Conservation (phyloP, 92 coral and sea anemone species). For the Pocillopora grandis region DNA sequence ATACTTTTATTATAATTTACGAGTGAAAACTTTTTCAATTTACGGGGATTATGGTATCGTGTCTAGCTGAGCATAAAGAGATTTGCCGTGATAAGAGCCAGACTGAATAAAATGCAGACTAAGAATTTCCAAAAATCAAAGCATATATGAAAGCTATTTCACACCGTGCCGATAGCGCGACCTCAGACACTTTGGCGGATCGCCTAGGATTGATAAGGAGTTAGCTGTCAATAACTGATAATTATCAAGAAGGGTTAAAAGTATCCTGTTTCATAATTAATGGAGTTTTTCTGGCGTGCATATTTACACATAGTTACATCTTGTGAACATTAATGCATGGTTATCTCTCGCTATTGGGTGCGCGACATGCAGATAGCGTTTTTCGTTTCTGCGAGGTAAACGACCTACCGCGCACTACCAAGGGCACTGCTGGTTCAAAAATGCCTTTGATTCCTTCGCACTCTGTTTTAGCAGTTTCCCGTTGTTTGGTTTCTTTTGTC, state of each 20-base stretch:
- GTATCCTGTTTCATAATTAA: neutral
- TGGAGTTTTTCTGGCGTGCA: constrained; percentile 5
- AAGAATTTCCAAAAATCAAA: neutral
- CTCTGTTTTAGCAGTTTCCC: too few relatives aligned
- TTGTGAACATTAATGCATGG: constrained; percentile 8
- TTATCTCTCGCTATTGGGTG: constrained; percentile 1
- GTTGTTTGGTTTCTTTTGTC: too few relatives aligned
- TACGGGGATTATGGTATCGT: neutral
- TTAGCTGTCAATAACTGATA: neutral
- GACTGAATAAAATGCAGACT: neutral
- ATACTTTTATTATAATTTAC: neutral
- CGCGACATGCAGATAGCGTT: constrained; percentile 6
- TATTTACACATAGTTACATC: neutral
- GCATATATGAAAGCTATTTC: too few relatives aligned
- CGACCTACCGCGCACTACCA: constrained; percentile 4
- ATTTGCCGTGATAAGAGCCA: neutral
- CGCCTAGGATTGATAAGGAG: constrained; percentile 1
- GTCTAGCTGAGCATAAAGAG: neutral
- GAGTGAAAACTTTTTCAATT: constrained; percentile 3
- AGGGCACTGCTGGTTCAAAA: neutral
- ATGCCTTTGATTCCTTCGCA: neutral
- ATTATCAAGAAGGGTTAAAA: constrained; percentile 5
- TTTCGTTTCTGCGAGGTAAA: neutral
- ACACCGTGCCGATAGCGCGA: neutral
- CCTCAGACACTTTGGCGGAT: neutral